These are phyloP conservation scores for Xestia sexstrigata DNA, from an alignment of 2,888 invertebrate genomes.

Conservation along the genomic window DNA sequence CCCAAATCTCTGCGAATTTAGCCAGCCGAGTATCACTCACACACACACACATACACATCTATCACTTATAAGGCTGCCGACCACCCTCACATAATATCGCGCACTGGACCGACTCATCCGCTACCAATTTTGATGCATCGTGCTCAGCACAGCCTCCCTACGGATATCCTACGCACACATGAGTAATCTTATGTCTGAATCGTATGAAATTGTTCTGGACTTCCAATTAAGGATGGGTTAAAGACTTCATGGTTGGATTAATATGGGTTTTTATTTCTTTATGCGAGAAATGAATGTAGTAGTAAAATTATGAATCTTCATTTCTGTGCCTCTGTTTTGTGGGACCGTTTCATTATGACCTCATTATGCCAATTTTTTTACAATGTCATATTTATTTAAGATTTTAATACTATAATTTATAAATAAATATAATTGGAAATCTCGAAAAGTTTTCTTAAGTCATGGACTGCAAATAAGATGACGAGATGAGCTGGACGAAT, in stretches of 20 bases:
- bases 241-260: conserved; percentile 48
- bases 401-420: no score
- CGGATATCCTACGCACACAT: conserved; percentile 69
- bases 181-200: conserved; percentile 47
- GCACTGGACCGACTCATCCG: conserved; percentile 61
- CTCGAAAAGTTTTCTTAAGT: no score
- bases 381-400: no score
- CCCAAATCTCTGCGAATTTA: conserved; percentile 34
- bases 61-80: conserved; percentile 24
- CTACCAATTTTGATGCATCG: conserved; percentile 71
- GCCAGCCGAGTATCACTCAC: conserved; percentile 31
- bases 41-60: conserved; percentile 9
- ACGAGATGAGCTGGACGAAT: no score
- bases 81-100: conserved; percentile 56
- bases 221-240: conserved; percentile 29
- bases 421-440: no score
- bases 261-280: conserved; percentile 15
- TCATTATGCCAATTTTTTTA: no score
- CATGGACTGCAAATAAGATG: no score
- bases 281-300: not conserved
- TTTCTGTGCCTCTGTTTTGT: no score
- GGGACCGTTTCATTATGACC: no score
- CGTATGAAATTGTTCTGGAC: conserved; percentile 60
- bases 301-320: no score
- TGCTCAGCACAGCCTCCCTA: conserved; percentile 63